These are phyloP conservation scores for Trichogramma pretiosum DNA, from an alignment of 1,140 invertebrate genomes.

Conservation along the genomic window DNA sequence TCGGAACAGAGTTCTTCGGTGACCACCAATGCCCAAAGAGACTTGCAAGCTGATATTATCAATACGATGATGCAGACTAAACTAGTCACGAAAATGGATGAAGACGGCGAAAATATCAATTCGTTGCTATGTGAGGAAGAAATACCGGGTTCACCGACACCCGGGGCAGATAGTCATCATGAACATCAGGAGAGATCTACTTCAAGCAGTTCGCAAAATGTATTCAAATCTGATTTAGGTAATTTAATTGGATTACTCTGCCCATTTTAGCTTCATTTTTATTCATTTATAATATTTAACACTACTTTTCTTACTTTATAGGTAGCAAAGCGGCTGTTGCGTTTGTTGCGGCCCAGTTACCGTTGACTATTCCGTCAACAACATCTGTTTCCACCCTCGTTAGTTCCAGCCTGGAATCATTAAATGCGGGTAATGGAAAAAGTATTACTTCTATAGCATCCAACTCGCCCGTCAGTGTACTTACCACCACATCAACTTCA, in stretches of 20 bases:
- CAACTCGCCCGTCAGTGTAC: too few relatives aligned
- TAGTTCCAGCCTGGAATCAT: too few relatives aligned
- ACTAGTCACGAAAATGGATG: conserved; percentile 25
- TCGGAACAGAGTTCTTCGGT: neutral
- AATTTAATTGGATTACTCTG: neutral
- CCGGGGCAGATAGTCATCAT: conserved; percentile 41
- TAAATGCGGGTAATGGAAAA: too few relatives aligned
- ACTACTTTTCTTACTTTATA: neutral
- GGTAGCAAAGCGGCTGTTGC: conserved; percentile 16
- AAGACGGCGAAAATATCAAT: conserved; percentile 49
- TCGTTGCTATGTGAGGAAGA: conserved; percentile 79
- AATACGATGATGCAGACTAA: conserved; percentile 9
- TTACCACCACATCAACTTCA: too few relatives aligned
- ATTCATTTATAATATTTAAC: neutral
- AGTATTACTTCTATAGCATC: too few relatives aligned
- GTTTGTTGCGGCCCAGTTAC: conserved; percentile 44
- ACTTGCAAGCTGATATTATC: conserved; percentile 5
- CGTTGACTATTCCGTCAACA: conserved; percentile 55
- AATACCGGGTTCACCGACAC: conserved; percentile 77
- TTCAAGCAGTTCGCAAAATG: conserved; percentile 14
- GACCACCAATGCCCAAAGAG: neutral
- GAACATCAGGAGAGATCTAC: conserved; percentile 19
- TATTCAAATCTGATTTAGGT: conserved; percentile 28
- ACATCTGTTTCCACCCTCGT: too few relatives aligned
- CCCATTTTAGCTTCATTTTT: too few relatives aligned